Evolutionary conservation across 2,113 vertebrate species (phyloP), one percentile per base, ranked within the genome.

Genomic region (Phaethon lepturus): DNA sequence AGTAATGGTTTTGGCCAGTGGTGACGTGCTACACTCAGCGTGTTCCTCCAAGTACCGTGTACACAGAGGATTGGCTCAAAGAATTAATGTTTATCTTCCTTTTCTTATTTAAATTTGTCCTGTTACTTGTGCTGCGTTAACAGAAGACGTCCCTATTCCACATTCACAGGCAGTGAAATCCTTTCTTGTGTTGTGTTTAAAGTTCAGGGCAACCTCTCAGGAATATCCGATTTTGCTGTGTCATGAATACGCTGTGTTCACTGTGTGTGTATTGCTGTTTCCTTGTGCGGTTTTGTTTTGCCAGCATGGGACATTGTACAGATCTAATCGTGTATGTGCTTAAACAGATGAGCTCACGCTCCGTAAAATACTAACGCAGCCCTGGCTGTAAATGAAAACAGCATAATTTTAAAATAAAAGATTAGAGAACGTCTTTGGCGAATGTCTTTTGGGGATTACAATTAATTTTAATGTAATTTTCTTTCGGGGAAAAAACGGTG

Each of bases 161-260:
- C 95, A 90, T 77, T 88, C 64, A n/a, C 82, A 84, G 75, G 17
- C 5, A 12, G 45, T 18, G 50, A 82, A 91, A 88, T 86, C 88
- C 82, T 74, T 86, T 60, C 68, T 69, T 78, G 66, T 50, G 64
- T 78, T 87, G 60, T 78, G 92, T 68, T 78, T 78, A 76, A 95
- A 94, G 93, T 86, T 95, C 81, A 50, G 87, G 91, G 95, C 4
- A 2, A 58, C 84, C 92, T 93, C 91, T 69, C 63, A 90, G 92
- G 79, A 93, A 95, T 93, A 94, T 79, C 95, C 73, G 50, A 31
- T 94, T 91, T 86, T 93, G 88, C 90, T 73, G 56, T 49, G 56
- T 84, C 76, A 78, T 80, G 67, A 52, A 91, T 56, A 73, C 15
- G 44, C 76, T 63, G 72, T 91, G 83, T 87, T 86, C 83, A 45